phyloP scores from a whole-genome alignment of 2,888 invertebrate genomes.

The Eupithecia pulchellata region DNA sequence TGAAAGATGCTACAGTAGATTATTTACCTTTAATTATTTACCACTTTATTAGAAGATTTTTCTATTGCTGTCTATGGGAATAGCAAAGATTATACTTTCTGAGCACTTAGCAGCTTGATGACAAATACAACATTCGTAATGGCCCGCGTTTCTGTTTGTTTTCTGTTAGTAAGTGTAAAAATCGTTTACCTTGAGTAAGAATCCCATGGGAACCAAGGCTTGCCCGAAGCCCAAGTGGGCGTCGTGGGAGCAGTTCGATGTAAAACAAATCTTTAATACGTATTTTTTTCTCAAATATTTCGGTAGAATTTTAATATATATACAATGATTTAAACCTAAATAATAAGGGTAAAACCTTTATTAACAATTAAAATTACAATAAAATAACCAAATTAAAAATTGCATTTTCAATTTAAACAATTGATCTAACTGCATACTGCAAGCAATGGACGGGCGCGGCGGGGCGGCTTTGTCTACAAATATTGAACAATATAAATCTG shows the following conservation, averaged over 20 bases:
- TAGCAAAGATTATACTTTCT: neutral
- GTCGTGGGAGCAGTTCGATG: neutral
- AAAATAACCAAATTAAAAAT: no score
- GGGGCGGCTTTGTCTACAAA: no score
- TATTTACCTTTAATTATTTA: no score
- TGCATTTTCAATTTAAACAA: no score
- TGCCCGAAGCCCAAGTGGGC: neutral
- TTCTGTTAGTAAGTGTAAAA: conserved; percentile 6
- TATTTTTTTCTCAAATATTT: neutral
- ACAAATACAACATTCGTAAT: neutral
- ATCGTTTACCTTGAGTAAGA: neutral
- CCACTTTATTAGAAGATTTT: neutral
- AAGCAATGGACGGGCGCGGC: no score
- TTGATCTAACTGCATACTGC: no score
- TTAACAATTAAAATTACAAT: no score
- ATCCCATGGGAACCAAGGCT: conserved; percentile 2
- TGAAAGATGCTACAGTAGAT: neutral
- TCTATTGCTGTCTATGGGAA: neutral
- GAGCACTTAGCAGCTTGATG: neutral
- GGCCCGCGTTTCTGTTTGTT: neutral
- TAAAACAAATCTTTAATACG: neutral
- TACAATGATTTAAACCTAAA: no score
- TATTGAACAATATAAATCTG: no score
- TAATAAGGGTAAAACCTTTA: no score
- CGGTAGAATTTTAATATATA: neutral